Base-by-base conservation (phyloP, 2,797 vertebrate genomes). In the Parotocinclus haroldoi region DNA sequence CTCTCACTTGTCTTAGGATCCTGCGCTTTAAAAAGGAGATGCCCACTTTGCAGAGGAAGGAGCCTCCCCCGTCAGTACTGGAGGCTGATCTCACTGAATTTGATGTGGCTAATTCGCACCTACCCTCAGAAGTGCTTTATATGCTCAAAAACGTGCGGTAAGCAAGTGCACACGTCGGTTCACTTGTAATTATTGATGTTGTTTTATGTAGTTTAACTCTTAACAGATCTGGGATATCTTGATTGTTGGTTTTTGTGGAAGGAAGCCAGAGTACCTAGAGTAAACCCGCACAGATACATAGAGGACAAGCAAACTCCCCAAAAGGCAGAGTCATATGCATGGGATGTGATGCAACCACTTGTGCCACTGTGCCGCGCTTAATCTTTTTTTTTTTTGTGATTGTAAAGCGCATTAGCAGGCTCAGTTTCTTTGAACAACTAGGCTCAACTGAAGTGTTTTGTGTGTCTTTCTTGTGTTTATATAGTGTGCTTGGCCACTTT, bases 91-190 rank as follows among this genome's bases (percentile, higher is more conserved):
- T 95, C 70, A 95, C 93, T 0, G 93, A 97, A 75, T 96, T 95
- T 0, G 96, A 99, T 19, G 91, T 95, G 73, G 93, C 93, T 81
- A 94, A 94, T 60, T 96, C 96, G 0, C 93, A 94, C 72, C 90
- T 99, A 27, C 96, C 95, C 27, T 96, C 95, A 0, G 96, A 99
- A 83, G 96, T 98, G 58, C 92, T 99, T 62, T 99, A 98, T 85
- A 99, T 98, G 96, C 92, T 98, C 38, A 96, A 98, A 85, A 98
- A 98, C 0, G 94, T 99, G 37, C 87, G 96, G 96, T 98, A 80
- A 27, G 86, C 13, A 39, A 48, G 12, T n/a, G 6, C n/a, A n/a
- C n/a, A n/a, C n/a, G n/a, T n/a, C n/a, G 2, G 27, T 27, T 5
- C 27, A 27, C 27, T 27, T 27, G 5, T 27, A 27, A 27, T n/a